phyloP scores from a whole-genome alignment of 2,797 vertebrate species.

The Alectoris magna region DNA sequence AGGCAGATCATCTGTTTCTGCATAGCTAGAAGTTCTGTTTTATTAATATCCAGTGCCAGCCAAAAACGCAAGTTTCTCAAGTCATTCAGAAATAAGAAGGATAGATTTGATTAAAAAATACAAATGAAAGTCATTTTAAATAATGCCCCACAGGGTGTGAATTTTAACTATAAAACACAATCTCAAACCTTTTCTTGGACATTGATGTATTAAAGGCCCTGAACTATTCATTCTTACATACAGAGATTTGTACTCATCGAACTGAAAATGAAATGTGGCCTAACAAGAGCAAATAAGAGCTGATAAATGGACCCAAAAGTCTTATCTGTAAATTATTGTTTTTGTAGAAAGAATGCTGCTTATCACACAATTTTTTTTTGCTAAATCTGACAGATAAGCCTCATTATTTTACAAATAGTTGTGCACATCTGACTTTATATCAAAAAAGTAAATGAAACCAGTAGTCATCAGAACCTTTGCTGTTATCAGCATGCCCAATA shows the following conservation, averaged over 20 bases:
- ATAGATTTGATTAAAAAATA: not conserved
- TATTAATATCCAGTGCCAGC: constrained; percentile 56
- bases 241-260: not conserved
- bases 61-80: constrained; percentile 6
- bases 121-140: not conserved
- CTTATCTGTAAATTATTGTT: not conserved
- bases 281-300: not conserved
- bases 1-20: constrained; percentile 53
- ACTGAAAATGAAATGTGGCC: not conserved
- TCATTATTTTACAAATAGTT: not conserved
- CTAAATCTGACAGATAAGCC: not conserved
- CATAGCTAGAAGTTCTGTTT: constrained; percentile 65
- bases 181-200: not conserved
- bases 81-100: not conserved
- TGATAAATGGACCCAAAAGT: not conserved
- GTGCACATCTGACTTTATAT: not conserved
- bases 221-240: not conserved
- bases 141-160: not conserved
- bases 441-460: not conserved
- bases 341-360: not conserved
- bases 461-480: too few species aligned
- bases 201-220: not conserved
- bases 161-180: not conserved
- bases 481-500: too few species aligned
- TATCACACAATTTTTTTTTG: not conserved